phyloP scores from a whole-genome alignment of 37 sponge, comb jelly and placozoan genomes.

The Corticium candelabrum region DNA sequence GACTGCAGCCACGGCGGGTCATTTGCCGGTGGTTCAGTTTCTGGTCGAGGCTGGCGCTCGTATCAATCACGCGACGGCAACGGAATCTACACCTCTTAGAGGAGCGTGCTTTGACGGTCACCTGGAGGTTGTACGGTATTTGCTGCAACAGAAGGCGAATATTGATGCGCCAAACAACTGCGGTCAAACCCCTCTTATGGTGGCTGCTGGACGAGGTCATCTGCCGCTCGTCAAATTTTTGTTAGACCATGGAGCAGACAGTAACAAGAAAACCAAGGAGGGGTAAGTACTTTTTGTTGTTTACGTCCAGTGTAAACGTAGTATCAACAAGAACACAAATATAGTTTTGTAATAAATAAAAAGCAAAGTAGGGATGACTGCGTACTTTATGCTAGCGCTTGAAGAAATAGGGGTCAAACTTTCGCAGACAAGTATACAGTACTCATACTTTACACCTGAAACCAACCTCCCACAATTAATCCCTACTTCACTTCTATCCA shows the following conservation, averaged over 20 bases:
- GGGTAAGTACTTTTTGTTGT: no score
- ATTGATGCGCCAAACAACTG: background rate
- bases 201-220: background rate
- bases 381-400: no score
- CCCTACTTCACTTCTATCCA: no score
- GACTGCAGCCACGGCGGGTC: constrained; percentile 1
- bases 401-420: no score
- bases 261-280: background rate
- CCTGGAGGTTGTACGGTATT: background rate
- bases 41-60: background rate
- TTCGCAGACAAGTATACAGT: no score
- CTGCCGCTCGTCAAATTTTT: background rate
- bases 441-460: no score
- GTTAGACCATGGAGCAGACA: background rate
- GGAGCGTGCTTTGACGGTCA: background rate
- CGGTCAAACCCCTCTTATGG: background rate
- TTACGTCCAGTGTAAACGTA: no score
- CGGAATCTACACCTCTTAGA: background rate
- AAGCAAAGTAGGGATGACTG: no score
- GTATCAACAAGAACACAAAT: no score
- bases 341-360: no score
- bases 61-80: background rate
- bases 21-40: background rate
- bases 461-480: no score
- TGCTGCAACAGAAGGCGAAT: background rate